phyloP scores from a whole-genome alignment of 2,797 vertebrate species.

The Selene dorsalis region DNA sequence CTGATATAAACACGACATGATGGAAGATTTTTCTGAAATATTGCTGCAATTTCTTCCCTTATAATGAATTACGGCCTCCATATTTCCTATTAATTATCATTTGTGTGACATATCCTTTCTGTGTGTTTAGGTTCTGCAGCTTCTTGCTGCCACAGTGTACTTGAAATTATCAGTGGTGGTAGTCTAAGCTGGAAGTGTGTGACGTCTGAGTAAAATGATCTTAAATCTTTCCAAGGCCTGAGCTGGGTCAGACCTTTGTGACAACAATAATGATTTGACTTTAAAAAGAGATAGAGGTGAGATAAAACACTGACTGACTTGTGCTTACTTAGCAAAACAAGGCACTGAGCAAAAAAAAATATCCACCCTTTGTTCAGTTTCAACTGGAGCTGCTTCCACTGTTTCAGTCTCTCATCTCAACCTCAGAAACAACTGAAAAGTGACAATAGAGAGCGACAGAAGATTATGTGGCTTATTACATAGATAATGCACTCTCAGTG shows the following conservation, averaged over 20 bases:
- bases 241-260: conserved; percentile 59
- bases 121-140: conserved; percentile 76
- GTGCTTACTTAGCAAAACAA: conserved; percentile 35
- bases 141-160: conserved; percentile 74
- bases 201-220: conserved; percentile 81
- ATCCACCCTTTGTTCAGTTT: too few relatives aligned
- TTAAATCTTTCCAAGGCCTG: conserved; percentile 81
- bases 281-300: conserved; percentile 41
- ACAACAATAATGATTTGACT: conserved; percentile 29
- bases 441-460: background rate
- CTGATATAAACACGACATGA: conserved; percentile 36
- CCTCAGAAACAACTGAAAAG: background rate
- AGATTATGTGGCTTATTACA: background rate
- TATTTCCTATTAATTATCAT: conserved; percentile 67
- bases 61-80: conserved; percentile 50
- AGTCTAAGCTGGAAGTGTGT: conserved; percentile 83
- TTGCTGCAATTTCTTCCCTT: conserved; percentile 27
- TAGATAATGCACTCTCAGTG: background rate
- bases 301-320: conserved; percentile 34
- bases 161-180: conserved; percentile 80
- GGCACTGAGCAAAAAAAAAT: conserved; percentile 19
- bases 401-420: background rate
- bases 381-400: conserved; percentile 14
- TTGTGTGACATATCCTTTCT: conserved; percentile 74
- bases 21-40: conserved; percentile 19